Base-by-base conservation (phyloP, 2,797 vertebrate genomes). In the Sciaenops ocellatus region DNA sequence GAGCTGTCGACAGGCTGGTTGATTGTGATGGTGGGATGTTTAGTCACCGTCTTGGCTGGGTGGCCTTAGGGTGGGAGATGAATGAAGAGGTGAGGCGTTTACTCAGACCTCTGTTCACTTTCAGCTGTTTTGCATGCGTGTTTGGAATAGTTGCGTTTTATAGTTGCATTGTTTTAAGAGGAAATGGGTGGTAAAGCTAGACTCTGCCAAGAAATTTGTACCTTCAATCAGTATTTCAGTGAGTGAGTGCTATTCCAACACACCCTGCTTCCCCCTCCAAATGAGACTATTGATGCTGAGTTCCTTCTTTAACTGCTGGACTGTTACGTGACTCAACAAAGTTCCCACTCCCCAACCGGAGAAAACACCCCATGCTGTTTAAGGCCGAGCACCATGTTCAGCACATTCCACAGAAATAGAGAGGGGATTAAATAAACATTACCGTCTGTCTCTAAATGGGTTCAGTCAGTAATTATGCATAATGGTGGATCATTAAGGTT, bases 371-470 rank as follows among this genome's bases (percentile, higher is more conserved):
- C 16, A 6, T 52, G 63, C 50, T 79, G 76, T 83, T 76, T 28
- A 62, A 38, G 73, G 67, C 63, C 65, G 11, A 38, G 64, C 69
- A 66, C 70, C 76, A 68, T 26, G 63, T 86, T 90, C 80, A 90
- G 90, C 81, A 88, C 92, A 94, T 93, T 93, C 91, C 93, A 79
- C 55, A 64, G 81, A 92, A 89, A 87, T 65, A 78, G 79, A 89
- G 80, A 87, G 71, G 79, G 80, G 83, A 88, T 90, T 89, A 85
- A 87, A 90, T 83, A 87, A 89, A 76, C 88, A 91, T 87, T 87
- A 85, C 88, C n/a, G 79, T 86, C 86, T 86, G 84, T 86, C 82
- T 89, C 75, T 80, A 82, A 92, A 92, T 90, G 85, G 74, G 84
- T 92, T 90, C 90, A 79, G 87, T 59, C 72, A 85, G 88, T 93